These are phyloP conservation scores for Diachasma alloeum DNA, from an alignment of 1,140 invertebrate genomes.

Conservation along the genomic window DNA sequence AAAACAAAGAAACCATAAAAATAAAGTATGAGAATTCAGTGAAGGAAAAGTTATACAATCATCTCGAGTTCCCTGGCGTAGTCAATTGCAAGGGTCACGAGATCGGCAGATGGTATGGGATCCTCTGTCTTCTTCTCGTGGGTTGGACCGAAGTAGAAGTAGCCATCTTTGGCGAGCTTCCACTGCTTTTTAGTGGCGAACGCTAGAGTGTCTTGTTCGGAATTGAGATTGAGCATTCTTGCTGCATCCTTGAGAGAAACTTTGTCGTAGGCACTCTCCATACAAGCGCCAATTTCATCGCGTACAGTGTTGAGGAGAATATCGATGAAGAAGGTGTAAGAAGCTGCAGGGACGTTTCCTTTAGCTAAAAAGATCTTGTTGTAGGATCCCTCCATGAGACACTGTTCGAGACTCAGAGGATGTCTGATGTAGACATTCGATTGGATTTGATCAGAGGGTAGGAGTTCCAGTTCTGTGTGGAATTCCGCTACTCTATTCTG, in stretches of 20 bases:
- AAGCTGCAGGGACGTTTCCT: conserved; percentile 94
- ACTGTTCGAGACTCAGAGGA: conserved; percentile 96
- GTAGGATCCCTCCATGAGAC: conserved; percentile 99
- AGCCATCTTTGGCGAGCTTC: conserved; percentile 80
- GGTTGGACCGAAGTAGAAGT: conserved; percentile 79
- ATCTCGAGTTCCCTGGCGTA: conserved; percentile 99
- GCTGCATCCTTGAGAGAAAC: conserved; percentile 89
- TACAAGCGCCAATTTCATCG: conserved; percentile 94
- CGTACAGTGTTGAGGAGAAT: conserved; percentile 94
- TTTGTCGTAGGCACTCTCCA: conserved; percentile 95
- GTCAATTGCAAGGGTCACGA: conserved; percentile 93
- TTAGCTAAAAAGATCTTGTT: conserved; percentile 94
- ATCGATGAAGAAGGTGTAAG: conserved; percentile 97
- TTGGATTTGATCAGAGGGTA: conserved; percentile 93
- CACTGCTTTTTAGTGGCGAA: conserved; percentile 85
- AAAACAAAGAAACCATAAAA: not conserved
- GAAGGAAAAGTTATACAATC: conserved; percentile 86
- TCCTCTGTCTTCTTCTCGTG: conserved; percentile 81
- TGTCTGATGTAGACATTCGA: conserved; percentile 95
- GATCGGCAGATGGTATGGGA: conserved; percentile 84
- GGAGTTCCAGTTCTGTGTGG: conserved; percentile 95
- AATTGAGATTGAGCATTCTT: conserved; percentile 87
- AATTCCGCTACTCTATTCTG: conserved; percentile 98
- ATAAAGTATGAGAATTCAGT: not conserved
- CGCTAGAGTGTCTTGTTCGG: conserved; percentile 77